phyloP scores from a whole-genome alignment of 2,113 vertebrate genomes.

The Pelobates fuscus region DNA sequence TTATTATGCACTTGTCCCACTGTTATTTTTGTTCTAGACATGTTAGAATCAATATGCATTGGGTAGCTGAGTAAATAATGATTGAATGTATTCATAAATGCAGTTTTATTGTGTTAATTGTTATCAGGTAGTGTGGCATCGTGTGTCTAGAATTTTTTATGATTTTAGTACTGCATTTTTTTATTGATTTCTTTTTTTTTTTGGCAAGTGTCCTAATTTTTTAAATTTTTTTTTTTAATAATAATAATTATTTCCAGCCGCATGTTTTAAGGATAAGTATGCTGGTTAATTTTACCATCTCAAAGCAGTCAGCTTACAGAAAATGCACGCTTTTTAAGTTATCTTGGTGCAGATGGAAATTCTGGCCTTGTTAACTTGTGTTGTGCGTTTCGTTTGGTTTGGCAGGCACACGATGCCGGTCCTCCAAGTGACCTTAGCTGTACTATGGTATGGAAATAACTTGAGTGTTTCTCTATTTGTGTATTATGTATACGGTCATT shows the following conservation, averaged over 20 bases:
- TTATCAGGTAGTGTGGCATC: no score
- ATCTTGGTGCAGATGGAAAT: neutral
- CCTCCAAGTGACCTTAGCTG: constrained; percentile 1
- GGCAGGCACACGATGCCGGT: neutral
- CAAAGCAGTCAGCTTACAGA: neutral
- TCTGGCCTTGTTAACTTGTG: neutral
- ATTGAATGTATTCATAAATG: no score
- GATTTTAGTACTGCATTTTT: no score
- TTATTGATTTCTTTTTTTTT: no score
- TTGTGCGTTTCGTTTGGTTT: neutral
- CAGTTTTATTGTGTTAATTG: no score
- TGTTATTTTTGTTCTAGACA: neutral
- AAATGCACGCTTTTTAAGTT: neutral
- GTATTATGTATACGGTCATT: no score
- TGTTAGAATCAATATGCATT: neutral
- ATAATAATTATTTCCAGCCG: neutral
- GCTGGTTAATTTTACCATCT: neutral
- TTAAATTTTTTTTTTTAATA: no score
- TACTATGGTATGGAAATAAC: neutral
- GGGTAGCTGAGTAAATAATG: no score
- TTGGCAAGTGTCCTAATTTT: no score
- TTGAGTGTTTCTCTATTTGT: no score
- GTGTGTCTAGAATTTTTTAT: no score
- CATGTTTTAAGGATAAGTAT: neutral
- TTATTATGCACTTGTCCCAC: neutral